Percentiles rank a stretch among this genome's conserved stretches.
phyloP scores from a whole-genome alignment of 2,113 vertebrate genomes.

The Anthoscopus minutus region DNA sequence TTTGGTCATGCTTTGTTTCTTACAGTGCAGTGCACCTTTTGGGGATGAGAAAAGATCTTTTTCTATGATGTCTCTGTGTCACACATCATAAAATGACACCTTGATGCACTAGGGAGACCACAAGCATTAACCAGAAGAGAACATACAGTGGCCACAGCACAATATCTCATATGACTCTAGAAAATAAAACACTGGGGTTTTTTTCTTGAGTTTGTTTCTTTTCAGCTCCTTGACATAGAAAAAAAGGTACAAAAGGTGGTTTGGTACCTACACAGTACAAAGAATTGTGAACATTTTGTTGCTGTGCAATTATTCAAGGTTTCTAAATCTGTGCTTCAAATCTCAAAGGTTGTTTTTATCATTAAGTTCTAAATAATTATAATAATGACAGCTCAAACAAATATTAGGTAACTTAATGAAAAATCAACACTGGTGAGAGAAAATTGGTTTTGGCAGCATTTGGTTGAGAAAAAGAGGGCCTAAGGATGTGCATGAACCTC shows the following conservation, averaged over 20 bases:
- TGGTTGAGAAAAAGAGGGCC: not conserved
- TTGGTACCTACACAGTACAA: not conserved
- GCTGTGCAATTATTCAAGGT: not conserved
- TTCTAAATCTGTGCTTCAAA: not conserved
- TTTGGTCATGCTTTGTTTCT: not conserved
- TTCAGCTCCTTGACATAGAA: not conserved
- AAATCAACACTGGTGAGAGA: not conserved
- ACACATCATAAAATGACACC: not conserved
- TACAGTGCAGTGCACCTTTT: not conserved
- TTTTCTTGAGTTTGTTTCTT: not conserved
- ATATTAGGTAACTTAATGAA: not conserved
- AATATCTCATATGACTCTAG: not conserved
- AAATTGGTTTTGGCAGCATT: not conserved
- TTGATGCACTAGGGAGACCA: not conserved
- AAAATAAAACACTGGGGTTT: not conserved
- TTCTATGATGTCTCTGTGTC: not conserved
- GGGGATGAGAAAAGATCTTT: not conserved
- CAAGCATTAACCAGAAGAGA: not conserved
- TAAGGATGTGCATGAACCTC: not conserved
- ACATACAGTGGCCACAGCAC: not conserved
- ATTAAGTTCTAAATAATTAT: not conserved
- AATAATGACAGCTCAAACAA: not conserved
- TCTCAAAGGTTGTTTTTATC: not conserved
- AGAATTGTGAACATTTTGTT: not conserved
- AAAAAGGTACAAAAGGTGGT: not conserved